Base-by-base conservation (phyloP, 2,113 vertebrate genomes). In the Ageneiosus marmoratus region DNA sequence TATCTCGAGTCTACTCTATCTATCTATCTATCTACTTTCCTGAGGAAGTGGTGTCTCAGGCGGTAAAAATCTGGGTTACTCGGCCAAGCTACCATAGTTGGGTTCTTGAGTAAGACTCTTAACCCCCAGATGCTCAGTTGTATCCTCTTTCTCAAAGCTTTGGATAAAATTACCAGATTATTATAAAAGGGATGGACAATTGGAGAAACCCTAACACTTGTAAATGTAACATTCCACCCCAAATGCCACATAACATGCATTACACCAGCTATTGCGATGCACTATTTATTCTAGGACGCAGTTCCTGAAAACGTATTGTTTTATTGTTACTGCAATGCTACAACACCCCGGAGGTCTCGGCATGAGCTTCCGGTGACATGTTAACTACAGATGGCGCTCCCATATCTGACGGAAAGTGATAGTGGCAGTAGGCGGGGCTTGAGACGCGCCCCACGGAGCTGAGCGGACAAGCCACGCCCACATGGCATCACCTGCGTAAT, bases 401-500 rank as follows among this genome's bases (percentile, higher is more conserved):
- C n/a, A 44, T 67, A 44, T 81, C 67, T 73, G 80, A 53, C 16
- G 8, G 2, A 73, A 32, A 18, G n/a, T 16, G 80, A 60, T 58
- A 73, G 63, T 0, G 18, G 48, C 77, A 70, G 50, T 70, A 55
- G 63, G 62, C 72, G 27, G 81, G 83, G 85, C 79, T 62, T 65
- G 58, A 15, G 65, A 84, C 82, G 34, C 65, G 67, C 11, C 62
- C 69, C 85, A 58, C 65, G 41, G 65, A 37, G 22, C 29, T 11
- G 34, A 53, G 56, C 41, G 2, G 5, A 10, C 51, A 65, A 56
- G 27, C 50, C 82, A n/a, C 76, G 41, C 75, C 82, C 63, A 58
- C 27, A 24, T 18, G 12, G 18, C 7, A 44, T 60, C 89, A 91
- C 90, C 91, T 90, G 90, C 82, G 85, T 77, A 80, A 83, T 75